phyloP scores from a whole-genome alignment of 2,113 vertebrate genomes.

The Ptilorrhoa leucosticta region DNA sequence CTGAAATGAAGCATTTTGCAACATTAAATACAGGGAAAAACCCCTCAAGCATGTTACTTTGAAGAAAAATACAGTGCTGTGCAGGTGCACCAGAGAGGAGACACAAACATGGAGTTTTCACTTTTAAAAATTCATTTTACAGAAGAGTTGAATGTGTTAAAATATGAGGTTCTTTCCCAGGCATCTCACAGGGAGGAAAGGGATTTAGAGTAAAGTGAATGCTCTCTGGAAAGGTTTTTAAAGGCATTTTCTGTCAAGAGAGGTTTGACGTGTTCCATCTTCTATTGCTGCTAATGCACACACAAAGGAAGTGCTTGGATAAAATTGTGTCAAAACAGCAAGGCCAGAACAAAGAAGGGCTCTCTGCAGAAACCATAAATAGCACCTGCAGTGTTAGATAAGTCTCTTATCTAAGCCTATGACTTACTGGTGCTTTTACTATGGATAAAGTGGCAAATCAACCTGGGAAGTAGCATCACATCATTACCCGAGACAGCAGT shows the following conservation, averaged over 20 bases:
- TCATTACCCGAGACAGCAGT: neutral
- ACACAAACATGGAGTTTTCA: neutral
- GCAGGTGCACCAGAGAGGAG: neutral
- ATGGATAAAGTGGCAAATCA: neutral
- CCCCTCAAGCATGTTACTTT: neutral
- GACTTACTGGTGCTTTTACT: neutral
- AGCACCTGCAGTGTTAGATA: neutral
- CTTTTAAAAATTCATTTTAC: neutral
- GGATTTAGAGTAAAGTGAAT: neutral
- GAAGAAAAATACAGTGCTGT: neutral
- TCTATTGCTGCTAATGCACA: neutral
- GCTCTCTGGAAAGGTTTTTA: neutral
- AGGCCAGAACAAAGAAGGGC: neutral
- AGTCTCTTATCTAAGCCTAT: neutral
- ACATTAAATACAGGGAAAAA: neutral
- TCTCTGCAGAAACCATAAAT: neutral
- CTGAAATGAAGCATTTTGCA: neutral
- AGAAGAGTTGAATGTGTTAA: neutral
- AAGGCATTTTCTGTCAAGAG: neutral
- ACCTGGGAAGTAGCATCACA: neutral
- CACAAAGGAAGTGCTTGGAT: neutral
- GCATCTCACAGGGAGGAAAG: neutral
- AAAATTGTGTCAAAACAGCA: neutral
- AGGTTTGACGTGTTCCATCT: neutral
- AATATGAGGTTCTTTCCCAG: neutral